Base-by-base conservation (phyloP, 2,888 invertebrate genomes). In the Coleophora deauratella region DNA sequence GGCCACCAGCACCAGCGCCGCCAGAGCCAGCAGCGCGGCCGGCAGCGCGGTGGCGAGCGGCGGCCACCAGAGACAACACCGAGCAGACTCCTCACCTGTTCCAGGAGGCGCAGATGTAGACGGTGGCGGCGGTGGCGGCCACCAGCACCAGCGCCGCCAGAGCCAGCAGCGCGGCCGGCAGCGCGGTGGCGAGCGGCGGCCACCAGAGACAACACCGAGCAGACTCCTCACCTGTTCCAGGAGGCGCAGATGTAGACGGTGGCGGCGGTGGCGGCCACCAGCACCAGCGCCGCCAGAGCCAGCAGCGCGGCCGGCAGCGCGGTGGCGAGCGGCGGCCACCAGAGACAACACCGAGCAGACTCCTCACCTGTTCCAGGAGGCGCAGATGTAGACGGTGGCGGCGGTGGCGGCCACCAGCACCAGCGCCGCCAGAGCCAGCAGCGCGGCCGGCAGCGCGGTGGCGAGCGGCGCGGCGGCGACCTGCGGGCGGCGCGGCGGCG, bases 61-160 rank as follows among this genome's bases (percentile, higher is more conserved):
- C n/a, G n/a, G n/a, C n/a, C n/a, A n/a, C n/a, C n/a, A n/a, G n/a
- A n/a, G n/a, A n/a, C n/a, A n/a, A n/a, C n/a, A n/a, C 3, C 21
- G 6, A 21, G 21, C 3, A 21, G 3, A 21, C 6, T 21, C 21
- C 79, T 82, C 72, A 95, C 95, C 93, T 93, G 41, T 95, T 94
- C 95, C 97, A 97, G 1, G 96, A 96, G 40, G 96, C 91, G 72
- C 97, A 96, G 46, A 97, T 95, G 66, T 97, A 97, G 39, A 96
- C 91, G 37, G 97, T 96, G 6, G 96, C 97, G 38, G 94, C 92
- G 9, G 93, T 88, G 8, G 95, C 95, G 8, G 96, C 89, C 1
- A 97, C 89, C 32, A 97, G 89, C 45, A 97, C 97, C n/a, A 97
- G 90, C 41, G 93, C 92, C 0, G 95, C 97, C 1, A 98, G 88